phyloP scores from a whole-genome alignment of 2,797 vertebrate genomes.

The Sebastiscus albofasciatus region DNA sequence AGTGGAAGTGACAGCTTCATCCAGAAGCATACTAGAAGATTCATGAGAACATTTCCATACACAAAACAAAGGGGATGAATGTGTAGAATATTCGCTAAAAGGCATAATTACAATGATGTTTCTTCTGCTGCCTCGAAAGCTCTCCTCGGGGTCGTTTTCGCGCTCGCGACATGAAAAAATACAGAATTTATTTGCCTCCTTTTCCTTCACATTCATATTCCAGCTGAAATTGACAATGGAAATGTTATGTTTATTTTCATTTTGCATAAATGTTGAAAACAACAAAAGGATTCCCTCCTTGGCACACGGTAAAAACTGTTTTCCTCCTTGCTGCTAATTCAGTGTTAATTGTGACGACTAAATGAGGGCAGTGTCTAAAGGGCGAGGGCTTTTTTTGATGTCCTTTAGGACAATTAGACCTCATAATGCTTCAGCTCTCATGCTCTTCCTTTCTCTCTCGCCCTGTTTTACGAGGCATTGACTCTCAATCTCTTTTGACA shows the following conservation, averaged over 20 bases:
- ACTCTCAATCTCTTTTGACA: slow-evolving; percentile 58
- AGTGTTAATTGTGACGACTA: slow-evolving; percentile 18
- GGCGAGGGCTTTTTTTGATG: slow-evolving; percentile 2
- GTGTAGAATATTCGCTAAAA: slow-evolving; percentile 55
- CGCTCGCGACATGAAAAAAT: slow-evolving; percentile 32
- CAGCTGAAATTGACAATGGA: slow-evolving; percentile 10
- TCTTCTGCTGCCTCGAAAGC: slow-evolving; percentile 43
- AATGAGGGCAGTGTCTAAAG: slow-evolving; percentile 33
- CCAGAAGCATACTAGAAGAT: slow-evolving; percentile 60
- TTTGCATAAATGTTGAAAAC: background rate
- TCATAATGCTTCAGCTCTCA: slow-evolving; percentile 18
- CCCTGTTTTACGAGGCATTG: slow-evolving; percentile 42
- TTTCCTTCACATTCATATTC: slow-evolving; percentile 38
- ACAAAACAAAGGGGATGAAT: slow-evolving; percentile 59
- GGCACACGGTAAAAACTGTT: slow-evolving; percentile 5
- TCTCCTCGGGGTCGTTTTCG: slow-evolving; percentile 52
- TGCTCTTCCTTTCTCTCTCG: slow-evolving; percentile 12
- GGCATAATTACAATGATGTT: slow-evolving; percentile 60
- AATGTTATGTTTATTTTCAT: slow-evolving; percentile 41
- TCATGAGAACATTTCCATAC: slow-evolving; percentile 65
- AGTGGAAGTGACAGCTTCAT: slow-evolving; percentile 69
- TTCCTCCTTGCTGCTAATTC: background rate
- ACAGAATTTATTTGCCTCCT: slow-evolving; percentile 37
- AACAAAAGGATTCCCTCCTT: slow-evolving; percentile 18
- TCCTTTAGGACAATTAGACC: slow-evolving; percentile 52